Percentiles rank a stretch among this genome's conserved stretches.
These are phyloP conservation scores for Brachypodius melanocephalos DNA, from an alignment of 2,113 vertebrate species.

Conservation along the genomic window DNA sequence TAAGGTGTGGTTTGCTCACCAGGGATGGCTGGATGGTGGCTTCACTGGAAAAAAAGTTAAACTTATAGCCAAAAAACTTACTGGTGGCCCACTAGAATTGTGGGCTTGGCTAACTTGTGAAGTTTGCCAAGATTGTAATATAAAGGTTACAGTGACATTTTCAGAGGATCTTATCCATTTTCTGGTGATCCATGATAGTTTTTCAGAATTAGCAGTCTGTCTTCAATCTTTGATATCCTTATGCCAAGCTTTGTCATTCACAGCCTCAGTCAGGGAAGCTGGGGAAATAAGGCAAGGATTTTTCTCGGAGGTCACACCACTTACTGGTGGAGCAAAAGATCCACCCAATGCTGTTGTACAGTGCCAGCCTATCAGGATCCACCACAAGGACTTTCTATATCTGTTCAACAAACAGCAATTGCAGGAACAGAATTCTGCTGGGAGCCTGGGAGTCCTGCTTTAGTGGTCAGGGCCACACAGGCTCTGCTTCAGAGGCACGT, in stretches of 20 bases:
- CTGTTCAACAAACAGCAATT: background rate
- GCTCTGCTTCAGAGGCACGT: background rate
- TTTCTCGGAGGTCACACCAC: background rate
- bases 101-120: background rate
- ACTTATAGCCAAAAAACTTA: background rate
- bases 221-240: background rate
- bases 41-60: background rate
- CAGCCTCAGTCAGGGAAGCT: background rate
- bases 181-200: background rate
- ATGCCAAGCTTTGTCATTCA: background rate
- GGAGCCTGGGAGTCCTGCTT: background rate
- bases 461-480: background rate
- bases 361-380: background rate
- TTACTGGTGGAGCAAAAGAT: background rate
- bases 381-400: background rate
- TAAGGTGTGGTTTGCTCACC: background rate
- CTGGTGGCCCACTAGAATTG: background rate
- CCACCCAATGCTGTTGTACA: background rate
- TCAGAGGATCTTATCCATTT: background rate
- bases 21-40: background rate
- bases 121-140: background rate
- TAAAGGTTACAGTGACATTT: background rate
- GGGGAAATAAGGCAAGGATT: background rate
- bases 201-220: background rate
- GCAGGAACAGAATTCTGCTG: background rate